Evolutionary conservation across 2,113 vertebrate species (phyloP).

Genomic region (Elgaria multicarinata): DNA sequence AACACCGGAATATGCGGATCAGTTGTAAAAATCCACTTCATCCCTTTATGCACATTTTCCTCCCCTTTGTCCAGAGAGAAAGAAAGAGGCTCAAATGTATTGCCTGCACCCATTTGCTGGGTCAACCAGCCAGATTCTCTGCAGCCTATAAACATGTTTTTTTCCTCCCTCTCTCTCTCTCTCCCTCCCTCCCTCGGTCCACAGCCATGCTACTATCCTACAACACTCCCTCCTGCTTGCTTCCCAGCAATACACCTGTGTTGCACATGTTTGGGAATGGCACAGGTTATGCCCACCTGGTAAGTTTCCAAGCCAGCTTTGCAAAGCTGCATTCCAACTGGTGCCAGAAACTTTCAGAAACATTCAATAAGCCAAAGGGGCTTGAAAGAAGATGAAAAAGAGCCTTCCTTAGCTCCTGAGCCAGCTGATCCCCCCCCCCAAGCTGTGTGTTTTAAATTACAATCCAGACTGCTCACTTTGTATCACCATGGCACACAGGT

Average conservation of each 20-base stretch:
- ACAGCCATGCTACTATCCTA: background rate
- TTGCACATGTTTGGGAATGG: accelerated
- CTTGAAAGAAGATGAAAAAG: slow-evolving; percentile 1
- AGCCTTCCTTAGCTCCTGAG: background rate
- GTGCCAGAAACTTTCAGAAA: background rate
- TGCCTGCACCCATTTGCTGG: background rate
- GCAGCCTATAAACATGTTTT: background rate
- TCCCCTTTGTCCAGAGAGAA: background rate
- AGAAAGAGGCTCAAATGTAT: background rate
- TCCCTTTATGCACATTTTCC: background rate
- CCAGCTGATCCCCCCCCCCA: slow-evolving; percentile 17
- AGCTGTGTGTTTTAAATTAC: background rate
- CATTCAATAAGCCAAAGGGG: slow-evolving; percentile 4
- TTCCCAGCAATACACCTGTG: background rate
- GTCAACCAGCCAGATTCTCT: background rate
- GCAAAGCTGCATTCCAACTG: background rate
- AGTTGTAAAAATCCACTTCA: background rate
- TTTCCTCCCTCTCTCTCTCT: background rate
- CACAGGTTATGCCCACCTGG: background rate
- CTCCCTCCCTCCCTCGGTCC: background rate
- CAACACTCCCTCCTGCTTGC: accelerated
- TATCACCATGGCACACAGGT: accelerated
- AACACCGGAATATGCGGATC: background rate
- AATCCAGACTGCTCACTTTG: background rate
- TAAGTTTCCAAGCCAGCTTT: slow-evolving; percentile 6